Evolutionary conservation across 2,113 vertebrate genomes (phyloP).

Genomic region (Hipposideros armiger): DNA sequence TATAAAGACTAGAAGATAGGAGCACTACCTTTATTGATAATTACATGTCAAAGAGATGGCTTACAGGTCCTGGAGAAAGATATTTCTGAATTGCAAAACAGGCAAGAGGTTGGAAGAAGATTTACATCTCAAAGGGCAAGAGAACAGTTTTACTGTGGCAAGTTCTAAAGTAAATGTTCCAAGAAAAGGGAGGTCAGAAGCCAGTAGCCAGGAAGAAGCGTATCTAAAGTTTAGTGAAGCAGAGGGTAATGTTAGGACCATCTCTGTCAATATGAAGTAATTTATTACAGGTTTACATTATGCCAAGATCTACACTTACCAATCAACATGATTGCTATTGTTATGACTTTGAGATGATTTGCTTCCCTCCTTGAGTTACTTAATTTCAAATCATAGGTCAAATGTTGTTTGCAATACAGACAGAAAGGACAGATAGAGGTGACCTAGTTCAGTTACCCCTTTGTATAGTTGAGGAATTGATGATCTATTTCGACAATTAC

Average conservation of each 20-base stretch:
- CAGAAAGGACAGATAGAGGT: neutral
- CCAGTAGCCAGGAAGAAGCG: neutral
- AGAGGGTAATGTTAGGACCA: neutral
- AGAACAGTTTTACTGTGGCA: neutral
- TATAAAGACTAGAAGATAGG: neutral
- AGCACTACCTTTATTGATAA: neutral
- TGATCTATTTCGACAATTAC: neutral
- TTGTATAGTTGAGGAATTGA: neutral
- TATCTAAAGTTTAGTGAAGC: neutral
- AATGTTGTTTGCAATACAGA: neutral
- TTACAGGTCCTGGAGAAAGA: neutral
- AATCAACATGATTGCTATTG: neutral
- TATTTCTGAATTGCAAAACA: neutral
- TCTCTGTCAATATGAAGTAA: neutral
- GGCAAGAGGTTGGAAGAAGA: neutral
- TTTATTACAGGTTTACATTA: neutral
- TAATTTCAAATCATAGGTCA: neutral
- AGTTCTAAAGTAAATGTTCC: neutral
- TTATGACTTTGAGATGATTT: neutral
- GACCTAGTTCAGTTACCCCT: neutral
- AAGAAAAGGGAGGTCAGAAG: neutral
- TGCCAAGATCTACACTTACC: neutral
- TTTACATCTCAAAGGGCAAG: neutral
- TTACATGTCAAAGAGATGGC: neutral
- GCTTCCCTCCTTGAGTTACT: neutral